A percentile compares a stretch with the other conserved stretches of the same genome.
phyloP scores from a whole-genome alignment of 2,797 vertebrate genomes.

The Cossypha heuglini region DNA sequence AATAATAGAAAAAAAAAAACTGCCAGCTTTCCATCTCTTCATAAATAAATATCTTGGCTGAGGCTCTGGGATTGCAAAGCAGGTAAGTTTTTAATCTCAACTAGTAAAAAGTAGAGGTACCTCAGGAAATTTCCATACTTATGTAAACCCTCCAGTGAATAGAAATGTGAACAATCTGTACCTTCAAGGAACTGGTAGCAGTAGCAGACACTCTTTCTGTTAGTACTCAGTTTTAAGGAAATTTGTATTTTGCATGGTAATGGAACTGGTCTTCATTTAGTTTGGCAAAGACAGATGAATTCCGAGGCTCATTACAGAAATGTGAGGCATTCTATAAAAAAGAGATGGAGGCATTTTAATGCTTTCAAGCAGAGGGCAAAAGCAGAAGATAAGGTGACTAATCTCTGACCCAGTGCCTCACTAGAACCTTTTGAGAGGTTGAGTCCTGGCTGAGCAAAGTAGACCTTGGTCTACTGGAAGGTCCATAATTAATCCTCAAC shows the following conservation, averaged over 20 bases:
- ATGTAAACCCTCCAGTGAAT: not conserved
- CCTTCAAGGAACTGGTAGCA: not conserved
- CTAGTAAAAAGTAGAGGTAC: not conserved
- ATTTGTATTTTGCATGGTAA: not conserved
- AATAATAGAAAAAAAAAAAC: not conserved
- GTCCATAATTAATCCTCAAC: not conserved
- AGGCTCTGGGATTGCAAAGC: not conserved
- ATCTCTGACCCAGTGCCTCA: not conserved
- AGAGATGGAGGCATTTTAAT: not conserved
- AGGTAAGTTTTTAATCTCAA: not conserved
- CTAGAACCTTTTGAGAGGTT: not conserved
- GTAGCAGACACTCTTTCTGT: not conserved
- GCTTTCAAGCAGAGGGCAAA: not conserved
- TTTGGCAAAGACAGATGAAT: not conserved
- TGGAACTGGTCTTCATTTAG: not conserved
- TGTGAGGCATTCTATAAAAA: not conserved
- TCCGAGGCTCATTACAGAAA: not conserved
- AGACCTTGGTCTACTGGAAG: not conserved
- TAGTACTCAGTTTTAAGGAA: not conserved
- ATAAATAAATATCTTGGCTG: conserved; percentile 14
- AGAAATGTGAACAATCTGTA: not conserved
- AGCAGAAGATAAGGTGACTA: not conserved
- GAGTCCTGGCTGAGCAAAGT: not conserved
- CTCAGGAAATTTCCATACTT: not conserved
- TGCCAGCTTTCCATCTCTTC: not conserved